Conservation (phyloP, 2,888 invertebrate genomes). For the Eristalis tenax region DNA sequence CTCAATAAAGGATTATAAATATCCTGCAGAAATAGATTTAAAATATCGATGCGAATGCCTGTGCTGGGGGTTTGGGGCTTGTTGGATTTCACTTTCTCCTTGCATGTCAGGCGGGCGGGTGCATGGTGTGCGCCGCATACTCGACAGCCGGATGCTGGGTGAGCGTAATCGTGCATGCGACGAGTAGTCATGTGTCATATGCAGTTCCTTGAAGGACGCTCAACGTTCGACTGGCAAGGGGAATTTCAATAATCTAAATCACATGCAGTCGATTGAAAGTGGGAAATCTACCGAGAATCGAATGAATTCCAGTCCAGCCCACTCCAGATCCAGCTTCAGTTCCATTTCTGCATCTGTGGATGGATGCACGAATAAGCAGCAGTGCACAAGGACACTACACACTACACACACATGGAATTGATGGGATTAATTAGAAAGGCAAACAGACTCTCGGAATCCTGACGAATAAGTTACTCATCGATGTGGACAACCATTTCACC, state of each 20-base stretch:
- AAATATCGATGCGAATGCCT: slow-evolving; percentile 57
- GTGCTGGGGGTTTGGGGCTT: not conserved
- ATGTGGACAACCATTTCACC: slow-evolving; percentile 6
- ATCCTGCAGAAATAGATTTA: slow-evolving; percentile 69
- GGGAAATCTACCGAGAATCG: slow-evolving; percentile 19
- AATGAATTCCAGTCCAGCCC: slow-evolving; percentile 24
- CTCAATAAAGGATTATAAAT: slow-evolving; percentile 69
- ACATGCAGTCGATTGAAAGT: slow-evolving; percentile 61
- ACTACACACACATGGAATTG: slow-evolving; percentile 18
- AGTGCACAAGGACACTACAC: not conserved
- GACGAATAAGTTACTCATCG: slow-evolving; percentile 43
- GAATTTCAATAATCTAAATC: slow-evolving; percentile 68
- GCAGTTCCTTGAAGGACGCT: slow-evolving; percentile 51
- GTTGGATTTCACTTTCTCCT: slow-evolving; percentile 57
- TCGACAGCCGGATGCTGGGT: not conserved
- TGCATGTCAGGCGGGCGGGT: slow-evolving; percentile 40
- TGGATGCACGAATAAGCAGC: not conserved
- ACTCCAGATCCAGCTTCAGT: slow-evolving; percentile 12
- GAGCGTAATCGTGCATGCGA: slow-evolving; percentile 44
- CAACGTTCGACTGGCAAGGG: slow-evolving; percentile 32
- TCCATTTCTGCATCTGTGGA: slow-evolving; percentile 2
- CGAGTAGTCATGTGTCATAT: slow-evolving; percentile 52
- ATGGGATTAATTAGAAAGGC: slow-evolving; percentile 65
- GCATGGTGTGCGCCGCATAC: slow-evolving; percentile 5
- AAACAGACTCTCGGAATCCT: slow-evolving; percentile 46